These are phyloP conservation scores for Balanococcus diminutus DNA, from an alignment of 2,888 invertebrate genomes.

Conservation along the genomic window DNA sequence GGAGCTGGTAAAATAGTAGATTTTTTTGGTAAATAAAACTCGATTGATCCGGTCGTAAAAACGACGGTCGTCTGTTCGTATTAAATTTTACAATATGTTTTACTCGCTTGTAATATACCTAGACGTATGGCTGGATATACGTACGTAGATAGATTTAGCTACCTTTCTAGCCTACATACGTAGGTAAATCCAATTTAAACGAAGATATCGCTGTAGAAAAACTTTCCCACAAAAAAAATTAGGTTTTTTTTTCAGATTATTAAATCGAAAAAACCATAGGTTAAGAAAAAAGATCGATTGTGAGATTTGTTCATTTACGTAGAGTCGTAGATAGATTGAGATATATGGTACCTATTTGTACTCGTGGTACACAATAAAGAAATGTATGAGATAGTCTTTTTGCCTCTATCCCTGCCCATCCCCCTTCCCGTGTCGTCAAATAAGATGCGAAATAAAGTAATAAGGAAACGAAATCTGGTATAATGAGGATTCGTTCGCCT, in stretches of 20 bases:
- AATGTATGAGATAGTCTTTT: background rate
- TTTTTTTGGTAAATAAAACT: slow-evolving; percentile 26
- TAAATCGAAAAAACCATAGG: background rate
- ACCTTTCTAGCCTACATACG: no score
- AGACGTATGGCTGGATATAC: background rate
- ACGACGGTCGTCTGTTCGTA: background rate
- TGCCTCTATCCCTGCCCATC: no score
- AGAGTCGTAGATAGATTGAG: background rate
- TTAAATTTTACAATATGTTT: background rate
- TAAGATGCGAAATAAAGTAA: background rate
- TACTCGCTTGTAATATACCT: background rate
- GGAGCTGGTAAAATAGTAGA: background rate
- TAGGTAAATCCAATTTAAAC: background rate
- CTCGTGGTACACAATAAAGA: background rate
- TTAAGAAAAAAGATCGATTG: background rate
- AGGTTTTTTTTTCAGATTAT: background rate
- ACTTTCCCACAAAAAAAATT: background rate
- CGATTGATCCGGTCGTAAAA: slow-evolving; percentile 19
- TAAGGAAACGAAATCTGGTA: background rate
- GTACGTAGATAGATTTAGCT: background rate
- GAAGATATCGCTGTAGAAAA: background rate
- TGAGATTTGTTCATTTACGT: background rate
- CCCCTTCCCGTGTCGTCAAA: no score
- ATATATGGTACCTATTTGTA: background rate
- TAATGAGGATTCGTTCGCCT: background rate